phyloP scores from a whole-genome alignment of 1,140 invertebrate species.

The Tetragnatha versicolor region DNA sequence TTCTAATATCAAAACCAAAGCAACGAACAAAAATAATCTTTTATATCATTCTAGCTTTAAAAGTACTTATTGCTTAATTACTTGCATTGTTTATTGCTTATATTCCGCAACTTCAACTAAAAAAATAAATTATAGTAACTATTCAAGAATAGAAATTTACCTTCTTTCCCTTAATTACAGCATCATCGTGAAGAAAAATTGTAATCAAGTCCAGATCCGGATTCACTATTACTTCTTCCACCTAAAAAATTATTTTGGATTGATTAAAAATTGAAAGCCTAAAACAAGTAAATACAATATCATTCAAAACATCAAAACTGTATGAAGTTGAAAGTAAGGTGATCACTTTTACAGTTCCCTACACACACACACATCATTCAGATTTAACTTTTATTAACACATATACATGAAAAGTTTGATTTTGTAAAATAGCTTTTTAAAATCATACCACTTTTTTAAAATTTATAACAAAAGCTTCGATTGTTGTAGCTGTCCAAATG shows the following conservation, averaged over 20 bases:
- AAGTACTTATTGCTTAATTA: too few species aligned
- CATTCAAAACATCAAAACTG: neutral
- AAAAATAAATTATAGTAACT: neutral
- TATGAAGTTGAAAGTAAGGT: too few species aligned
- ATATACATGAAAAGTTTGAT: too few species aligned
- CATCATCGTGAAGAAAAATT: conserved; percentile 83
- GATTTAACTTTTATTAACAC: too few species aligned
- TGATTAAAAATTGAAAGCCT: neutral
- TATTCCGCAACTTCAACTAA: neutral
- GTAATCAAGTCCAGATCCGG: conserved; percentile 84
- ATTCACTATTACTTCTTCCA: conserved; percentile 83
- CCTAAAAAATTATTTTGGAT: conserved; percentile 61
- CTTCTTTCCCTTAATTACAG: conserved; percentile 82
- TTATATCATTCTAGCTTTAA: too few species aligned
- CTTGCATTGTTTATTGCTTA: neutral
- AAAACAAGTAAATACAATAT: neutral
- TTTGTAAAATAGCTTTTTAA: too few species aligned
- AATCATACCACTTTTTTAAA: too few species aligned
- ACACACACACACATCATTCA: too few species aligned
- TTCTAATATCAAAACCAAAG: neutral
- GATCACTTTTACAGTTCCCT: too few species aligned
- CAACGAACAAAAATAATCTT: neutral
- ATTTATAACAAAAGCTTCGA: too few species aligned
- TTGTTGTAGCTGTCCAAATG: too few species aligned
- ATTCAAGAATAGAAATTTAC: conserved; percentile 63